Base-by-base conservation (phyloP, 2,888 invertebrate species). In the Ethmia dodecea region DNA sequence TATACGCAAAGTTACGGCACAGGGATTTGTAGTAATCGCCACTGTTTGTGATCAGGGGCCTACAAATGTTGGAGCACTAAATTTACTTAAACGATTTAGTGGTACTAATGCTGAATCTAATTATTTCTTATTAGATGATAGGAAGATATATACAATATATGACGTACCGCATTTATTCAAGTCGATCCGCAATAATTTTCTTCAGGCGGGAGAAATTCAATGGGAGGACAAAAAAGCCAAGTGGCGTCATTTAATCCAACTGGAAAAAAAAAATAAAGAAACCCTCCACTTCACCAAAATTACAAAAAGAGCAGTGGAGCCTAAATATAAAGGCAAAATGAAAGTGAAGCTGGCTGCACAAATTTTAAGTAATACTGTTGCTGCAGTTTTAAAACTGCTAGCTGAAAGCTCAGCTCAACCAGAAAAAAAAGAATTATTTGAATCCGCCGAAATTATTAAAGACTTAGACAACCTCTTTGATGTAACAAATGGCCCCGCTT, bases 281-380 rank as follows among this genome's bases (percentile, higher is more conserved):
- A 25, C 27, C 2, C 14, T 37, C 3, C 27, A 37, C 10, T 20
- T 35, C 1, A 33, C 13, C 8, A 39, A 43, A 37, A 32, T 43
- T 16, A 30, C 35, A 5, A 6, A 18, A 18, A 12, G 9, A 2
- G 34, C 28, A 9, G 32, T 41, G 1, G 14, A 35, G 2, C 43
- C 41, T 2, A 41, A 33, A 25, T 35, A 33, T 15, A 33, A 24
- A 13, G 6, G 28, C 1, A 41, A 44, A 30, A 44, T 44, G 38
- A 27, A 29, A 6, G 41, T 41, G 8, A 44, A 44, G 25, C 28
- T 11, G 20, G 43, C 40, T n/a, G 34, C 38, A n/a, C 40, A 43
- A 22, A 18, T 28, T 9, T 13, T 43, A n/a, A 43, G 43, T 22
- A 37, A 35, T n/a, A 40, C 37, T 9, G 35, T 43, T 0, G 16